phyloP scores from a whole-genome alignment of 2,888 invertebrate species.

The Limenitis camilla region DNA sequence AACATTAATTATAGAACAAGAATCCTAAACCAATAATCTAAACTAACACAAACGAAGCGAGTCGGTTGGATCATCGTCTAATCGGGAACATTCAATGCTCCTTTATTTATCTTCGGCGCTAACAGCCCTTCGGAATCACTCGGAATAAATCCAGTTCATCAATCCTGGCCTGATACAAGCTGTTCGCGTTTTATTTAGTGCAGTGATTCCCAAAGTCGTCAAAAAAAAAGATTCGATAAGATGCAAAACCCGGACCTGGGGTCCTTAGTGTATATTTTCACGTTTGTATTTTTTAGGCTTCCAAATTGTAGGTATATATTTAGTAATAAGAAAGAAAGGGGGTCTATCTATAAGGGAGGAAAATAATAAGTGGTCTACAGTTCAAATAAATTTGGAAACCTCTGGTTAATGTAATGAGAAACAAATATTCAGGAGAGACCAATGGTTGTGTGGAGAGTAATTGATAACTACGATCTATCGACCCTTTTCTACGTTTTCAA shows the following conservation, averaged over 20 bases:
- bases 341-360: too few relatives aligned
- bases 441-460: conserved; percentile 17
- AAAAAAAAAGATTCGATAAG: too few relatives aligned
- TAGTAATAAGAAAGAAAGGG: too few relatives aligned
- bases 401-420: conserved; percentile 35
- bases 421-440: conserved; percentile 30
- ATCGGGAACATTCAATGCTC: conserved; percentile 18
- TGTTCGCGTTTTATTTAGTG: too few relatives aligned
- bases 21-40: conserved; percentile 9
- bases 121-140: conserved; percentile 29
- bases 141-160: conserved; percentile 31
- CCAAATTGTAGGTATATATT: too few relatives aligned
- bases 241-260: too few relatives aligned
- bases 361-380: too few relatives aligned
- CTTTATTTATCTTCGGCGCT: conserved; percentile 33
- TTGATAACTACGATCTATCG: conserved; percentile 13
- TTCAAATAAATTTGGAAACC: too few relatives aligned
- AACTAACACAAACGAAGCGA: conserved; percentile 8
- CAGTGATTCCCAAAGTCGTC: too few relatives aligned
- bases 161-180: conserved; percentile 30
- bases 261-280: too few relatives aligned
- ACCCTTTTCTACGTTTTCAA: not conserved
- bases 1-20: conserved; percentile 1
- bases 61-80: conserved; percentile 10
- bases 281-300: too few relatives aligned